These are phyloP conservation scores for Euplexia lucipara DNA, from an alignment of 2,888 invertebrate genomes.

Conservation along the genomic window DNA sequence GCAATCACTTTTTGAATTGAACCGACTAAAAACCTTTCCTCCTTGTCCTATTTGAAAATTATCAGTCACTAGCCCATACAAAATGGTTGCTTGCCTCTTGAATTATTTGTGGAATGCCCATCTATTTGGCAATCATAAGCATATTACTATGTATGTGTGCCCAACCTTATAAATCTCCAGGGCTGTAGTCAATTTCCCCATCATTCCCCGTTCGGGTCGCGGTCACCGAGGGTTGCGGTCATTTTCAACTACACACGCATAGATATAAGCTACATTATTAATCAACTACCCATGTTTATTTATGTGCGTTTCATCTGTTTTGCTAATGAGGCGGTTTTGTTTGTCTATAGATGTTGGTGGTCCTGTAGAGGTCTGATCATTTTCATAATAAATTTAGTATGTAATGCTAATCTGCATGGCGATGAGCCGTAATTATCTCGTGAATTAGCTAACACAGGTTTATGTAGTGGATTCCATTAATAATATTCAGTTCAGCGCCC, in stretches of 20 bases:
- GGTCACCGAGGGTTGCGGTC: constrained; percentile 27
- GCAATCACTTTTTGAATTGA: too few relatives aligned
- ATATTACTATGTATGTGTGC: constrained; percentile 6
- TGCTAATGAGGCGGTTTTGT: constrained; percentile 28
- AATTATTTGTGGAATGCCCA: constrained; percentile 23
- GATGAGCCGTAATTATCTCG: too few relatives aligned
- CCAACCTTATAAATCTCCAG: constrained; percentile 4
- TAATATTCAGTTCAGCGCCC: too few relatives aligned
- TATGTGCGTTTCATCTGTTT: constrained; percentile 25
- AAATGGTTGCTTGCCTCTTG: neutral
- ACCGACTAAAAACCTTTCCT: too few relatives aligned
- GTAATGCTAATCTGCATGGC: too few relatives aligned
- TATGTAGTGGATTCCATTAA: too few relatives aligned
- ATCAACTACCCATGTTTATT: constrained; percentile 29
- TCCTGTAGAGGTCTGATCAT: neutral
- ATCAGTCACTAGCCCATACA: too few relatives aligned
- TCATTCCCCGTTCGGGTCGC: constrained; percentile 3
- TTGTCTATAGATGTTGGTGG: neutral
- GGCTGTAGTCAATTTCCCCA: constrained; percentile 17
- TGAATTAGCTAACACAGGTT: too few relatives aligned
- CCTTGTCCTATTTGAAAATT: too few relatives aligned
- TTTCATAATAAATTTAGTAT: too few relatives aligned
- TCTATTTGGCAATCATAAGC: constrained; percentile 8
- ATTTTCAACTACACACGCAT: constrained; percentile 9
- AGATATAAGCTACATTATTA: constrained; percentile 13